Conservation (phyloP, 2,888 invertebrate species). For the Epinotia brunnichana region DNA sequence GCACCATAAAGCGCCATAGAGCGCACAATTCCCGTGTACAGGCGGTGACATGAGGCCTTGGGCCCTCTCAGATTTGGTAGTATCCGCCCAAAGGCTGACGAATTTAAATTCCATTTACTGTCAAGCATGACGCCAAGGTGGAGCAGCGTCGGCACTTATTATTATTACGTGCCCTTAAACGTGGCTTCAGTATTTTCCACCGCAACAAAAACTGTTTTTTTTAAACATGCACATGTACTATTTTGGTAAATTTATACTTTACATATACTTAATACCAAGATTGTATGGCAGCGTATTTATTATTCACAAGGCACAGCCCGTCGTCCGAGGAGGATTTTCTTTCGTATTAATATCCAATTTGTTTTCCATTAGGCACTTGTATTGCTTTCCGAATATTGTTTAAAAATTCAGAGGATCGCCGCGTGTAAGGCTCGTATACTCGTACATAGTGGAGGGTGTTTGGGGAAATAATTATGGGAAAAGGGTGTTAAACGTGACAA, state of each 20-base stretch:
- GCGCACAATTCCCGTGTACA: too few species aligned
- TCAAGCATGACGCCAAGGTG: too few species aligned
- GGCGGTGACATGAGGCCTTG: too few species aligned
- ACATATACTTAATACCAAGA: neutral
- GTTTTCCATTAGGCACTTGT: conserved; percentile 35
- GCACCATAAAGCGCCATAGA: too few species aligned
- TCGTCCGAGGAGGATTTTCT: conserved; percentile 21
- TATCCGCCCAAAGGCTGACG: too few species aligned
- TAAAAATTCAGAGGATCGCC: conserved; percentile 26
- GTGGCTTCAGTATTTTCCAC: neutral
- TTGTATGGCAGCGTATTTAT: conserved; percentile 23
- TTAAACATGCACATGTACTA: neutral
- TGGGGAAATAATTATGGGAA: neutral
- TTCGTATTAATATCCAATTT: conserved; percentile 34
- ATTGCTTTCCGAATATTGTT: conserved; percentile 35
- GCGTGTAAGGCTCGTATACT: neutral
- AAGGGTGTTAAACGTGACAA: too few species aligned
- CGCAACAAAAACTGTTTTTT: neutral
- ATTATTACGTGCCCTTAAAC: too few species aligned
- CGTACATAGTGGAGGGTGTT: neutral
- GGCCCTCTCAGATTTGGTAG: too few species aligned
- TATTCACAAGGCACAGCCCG: conserved; percentile 15
- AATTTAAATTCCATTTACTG: too few species aligned
- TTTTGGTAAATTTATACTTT: neutral
- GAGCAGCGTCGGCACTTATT: too few species aligned